Conservation (phyloP, 2,888 invertebrate species). For the Cylloceria caligata region DNA sequence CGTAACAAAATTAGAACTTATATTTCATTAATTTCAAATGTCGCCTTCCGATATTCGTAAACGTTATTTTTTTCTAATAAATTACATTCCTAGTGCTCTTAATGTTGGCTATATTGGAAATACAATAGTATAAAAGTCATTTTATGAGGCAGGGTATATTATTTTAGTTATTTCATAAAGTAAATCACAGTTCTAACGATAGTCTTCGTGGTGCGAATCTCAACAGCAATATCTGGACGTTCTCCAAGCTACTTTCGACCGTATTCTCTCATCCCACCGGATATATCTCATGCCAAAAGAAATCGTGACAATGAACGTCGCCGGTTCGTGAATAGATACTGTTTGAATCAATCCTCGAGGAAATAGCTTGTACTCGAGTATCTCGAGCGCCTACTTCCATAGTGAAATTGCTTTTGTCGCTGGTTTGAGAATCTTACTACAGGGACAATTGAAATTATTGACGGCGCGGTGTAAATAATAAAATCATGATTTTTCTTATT, state of each 20-base stretch:
- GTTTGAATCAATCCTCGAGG: conserved; percentile 24
- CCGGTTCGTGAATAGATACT: conserved; percentile 25
- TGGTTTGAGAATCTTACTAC: neutral
- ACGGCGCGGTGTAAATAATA: neutral
- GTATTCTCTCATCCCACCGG: neutral
- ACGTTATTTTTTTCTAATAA: no score
- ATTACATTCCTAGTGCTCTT: no score
- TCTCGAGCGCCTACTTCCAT: conserved; percentile 15
- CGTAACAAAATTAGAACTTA: no score
- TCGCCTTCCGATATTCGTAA: no score
- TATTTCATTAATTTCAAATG: no score
- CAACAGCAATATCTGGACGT: conserved; percentile 3
- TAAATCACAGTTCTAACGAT: conserved; percentile 13
- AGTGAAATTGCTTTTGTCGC: neutral
- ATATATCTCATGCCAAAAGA: conserved; percentile 21
- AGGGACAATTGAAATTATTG: neutral
- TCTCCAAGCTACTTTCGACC: conserved; percentile 35
- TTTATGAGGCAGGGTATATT: neutral
- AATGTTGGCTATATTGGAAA: no score
- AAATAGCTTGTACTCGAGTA: conserved; percentile 11
- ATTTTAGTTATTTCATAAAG: conserved; percentile 3
- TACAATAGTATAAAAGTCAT: neutral
- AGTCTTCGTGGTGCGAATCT: conserved; percentile 16
- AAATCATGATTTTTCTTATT: neutral
- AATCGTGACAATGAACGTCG: conserved; percentile 41